Conservation (phyloP, 2,797 vertebrate genomes). For the Anguilla marmorata region DNA sequence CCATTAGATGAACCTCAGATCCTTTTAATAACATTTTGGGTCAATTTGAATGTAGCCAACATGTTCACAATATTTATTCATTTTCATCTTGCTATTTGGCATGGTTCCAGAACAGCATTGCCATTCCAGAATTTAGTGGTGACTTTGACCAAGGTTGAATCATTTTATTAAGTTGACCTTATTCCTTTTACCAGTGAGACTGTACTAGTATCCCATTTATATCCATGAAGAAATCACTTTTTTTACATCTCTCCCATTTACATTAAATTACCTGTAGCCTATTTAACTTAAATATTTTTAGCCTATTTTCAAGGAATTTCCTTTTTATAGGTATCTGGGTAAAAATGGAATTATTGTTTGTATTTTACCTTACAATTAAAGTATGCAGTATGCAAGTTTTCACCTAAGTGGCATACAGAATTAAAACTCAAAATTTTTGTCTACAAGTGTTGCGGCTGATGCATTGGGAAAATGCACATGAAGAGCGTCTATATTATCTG, state of each 20-base stretch:
- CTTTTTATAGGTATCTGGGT: not conserved
- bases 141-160: not conserved
- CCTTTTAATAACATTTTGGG: not conserved
- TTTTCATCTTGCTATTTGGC: not conserved
- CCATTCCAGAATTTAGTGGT: not conserved
- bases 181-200: too few relatives aligned
- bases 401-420: not conserved
- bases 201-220: not conserved
- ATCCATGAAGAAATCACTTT: not conserved
- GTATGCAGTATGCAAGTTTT: not conserved
- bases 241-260: not conserved
- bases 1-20: not conserved
- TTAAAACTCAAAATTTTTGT: not conserved
- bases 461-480: not conserved
- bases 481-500: not conserved
- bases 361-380: not conserved
- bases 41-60: not conserved
- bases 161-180: too few relatives aligned
- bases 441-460: not conserved
- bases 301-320: not conserved
- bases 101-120: not conserved
- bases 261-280: not conserved
- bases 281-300: not conserved
- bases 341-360: not conserved
- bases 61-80: not conserved